phyloP scores from a whole-genome alignment of 35 echinoderm and acorn worm genomes.

The Ophioderma brevispina region DNA sequence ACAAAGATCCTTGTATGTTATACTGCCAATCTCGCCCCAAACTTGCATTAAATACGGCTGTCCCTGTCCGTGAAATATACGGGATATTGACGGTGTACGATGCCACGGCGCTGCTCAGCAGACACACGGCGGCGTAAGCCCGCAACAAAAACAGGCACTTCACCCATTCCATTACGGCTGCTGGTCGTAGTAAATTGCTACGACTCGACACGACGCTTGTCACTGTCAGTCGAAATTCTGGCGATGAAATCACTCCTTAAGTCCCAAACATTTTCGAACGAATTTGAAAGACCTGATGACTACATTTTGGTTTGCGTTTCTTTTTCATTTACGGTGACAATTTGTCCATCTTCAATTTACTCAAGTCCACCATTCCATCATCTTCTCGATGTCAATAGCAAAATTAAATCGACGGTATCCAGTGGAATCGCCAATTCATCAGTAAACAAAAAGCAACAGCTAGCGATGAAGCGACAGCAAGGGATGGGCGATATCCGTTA shows the following conservation, averaged over 20 bases:
- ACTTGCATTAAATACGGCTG: conserved; percentile 43
- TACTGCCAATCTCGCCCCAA: conserved; percentile 49
- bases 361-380: not conserved
- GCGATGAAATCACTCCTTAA: no score
- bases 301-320: not conserved
- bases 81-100: conserved; percentile 51
- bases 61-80: conserved; percentile 10
- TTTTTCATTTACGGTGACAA: not conserved
- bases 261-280: no score
- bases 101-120: conserved; percentile 18
- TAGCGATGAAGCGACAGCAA: not conserved
- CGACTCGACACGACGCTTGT: not conserved
- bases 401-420: not conserved
- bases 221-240: no score
- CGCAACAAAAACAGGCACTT: not conserved
- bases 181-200: not conserved
- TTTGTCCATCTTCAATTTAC: not conserved
- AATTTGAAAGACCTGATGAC: not conserved
- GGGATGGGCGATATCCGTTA: not conserved
- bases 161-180: not conserved
- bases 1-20: conserved; percentile 53
- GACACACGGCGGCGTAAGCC: conserved; percentile 18
- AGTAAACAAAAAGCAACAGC: conserved; percentile 1
- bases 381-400: no score
- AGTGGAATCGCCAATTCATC: not conserved